Evolutionary conservation across 2,113 vertebrate genomes (phyloP), one percentile per base, ranked within the genome.

Genomic region (Syngnathus floridae): DNA sequence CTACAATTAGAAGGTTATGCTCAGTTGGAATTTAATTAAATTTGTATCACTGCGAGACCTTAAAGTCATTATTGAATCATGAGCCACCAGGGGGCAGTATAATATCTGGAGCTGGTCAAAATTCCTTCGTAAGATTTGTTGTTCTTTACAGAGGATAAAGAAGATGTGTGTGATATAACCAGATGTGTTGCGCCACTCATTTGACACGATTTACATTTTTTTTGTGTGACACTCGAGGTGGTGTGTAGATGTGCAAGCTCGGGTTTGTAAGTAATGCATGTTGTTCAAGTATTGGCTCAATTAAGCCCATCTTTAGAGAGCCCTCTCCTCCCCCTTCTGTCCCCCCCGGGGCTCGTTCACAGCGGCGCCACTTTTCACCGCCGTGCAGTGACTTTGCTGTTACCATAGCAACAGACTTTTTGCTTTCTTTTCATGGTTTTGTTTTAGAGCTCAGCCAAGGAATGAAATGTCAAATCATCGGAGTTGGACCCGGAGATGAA

Each of bases 331-430:
- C 10, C 2, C 12, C 2, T 12, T 19, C 38, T 31, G 43, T 19
- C 7, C 6, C 5, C 9, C 64, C 69, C 70, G 62, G 77, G 77
- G 72, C 67, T 61, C 49, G 69, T 69, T 70, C 35, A 22, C 71
- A 69, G 54, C 35, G 26, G 60, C 64, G 48, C 68, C 73, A 80
- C 73, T 78, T 73, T 74, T 84, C 74, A 67, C 56, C 4, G 62
- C 56, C 5, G 62, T 61, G 65, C 67, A 45, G 64, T 79, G 76
- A 86, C 79, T 84, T 83, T 72, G 74, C 26, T 21, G 81, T 89
- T 86, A 52, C 84, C 78, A 84, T 86, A 57, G 86, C 74, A 87
- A 89, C 84, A 81, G 66, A 72, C 64, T 82, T 62, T 35, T 14
- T 62, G 21, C 10, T 31, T 26, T 60, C 55, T 75, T 72, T 68